phyloP scores from a whole-genome alignment of 2,113 vertebrate genomes.

The Gobius niger region DNA sequence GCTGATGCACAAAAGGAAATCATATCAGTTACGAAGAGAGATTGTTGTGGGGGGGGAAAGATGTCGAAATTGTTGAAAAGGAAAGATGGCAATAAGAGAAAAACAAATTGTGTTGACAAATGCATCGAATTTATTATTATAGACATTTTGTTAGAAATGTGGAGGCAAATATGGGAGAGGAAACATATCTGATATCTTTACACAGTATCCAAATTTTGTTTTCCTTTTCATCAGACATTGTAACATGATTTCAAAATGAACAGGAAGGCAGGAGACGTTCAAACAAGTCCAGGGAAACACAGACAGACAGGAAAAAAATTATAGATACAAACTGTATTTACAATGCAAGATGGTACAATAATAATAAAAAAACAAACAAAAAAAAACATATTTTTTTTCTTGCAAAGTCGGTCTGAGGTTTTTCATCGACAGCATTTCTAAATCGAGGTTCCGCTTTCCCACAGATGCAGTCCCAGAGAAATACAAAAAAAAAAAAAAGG shows the following conservation, averaged over 20 bases:
- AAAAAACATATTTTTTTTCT: slow-evolving; percentile 54
- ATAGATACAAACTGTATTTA: slow-evolving; percentile 69
- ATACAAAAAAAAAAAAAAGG: slow-evolving; percentile 47
- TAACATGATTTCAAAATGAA: slow-evolving; percentile 14
- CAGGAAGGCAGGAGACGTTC: slow-evolving; percentile 47
- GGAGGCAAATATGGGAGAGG: slow-evolving; percentile 9
- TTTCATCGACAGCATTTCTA: slow-evolving; percentile 24
- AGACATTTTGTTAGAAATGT: slow-evolving; percentile 34
- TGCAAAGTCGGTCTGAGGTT: slow-evolving; percentile 62
- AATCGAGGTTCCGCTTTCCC: slow-evolving; percentile 33
- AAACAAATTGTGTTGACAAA: slow-evolving; percentile 42
- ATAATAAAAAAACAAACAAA: slow-evolving; percentile 48
- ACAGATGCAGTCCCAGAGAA: slow-evolving; percentile 50
- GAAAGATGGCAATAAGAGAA: background rate
- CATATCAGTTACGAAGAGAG: slow-evolving; percentile 18
- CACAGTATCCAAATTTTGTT: slow-evolving; percentile 18
- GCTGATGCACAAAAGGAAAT: slow-evolving; percentile 32
- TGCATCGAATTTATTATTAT: slow-evolving; percentile 58
- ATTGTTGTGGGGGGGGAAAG: background rate
- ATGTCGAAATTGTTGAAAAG: background rate
- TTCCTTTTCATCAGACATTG: slow-evolving; percentile 26
- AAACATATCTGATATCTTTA: slow-evolving; percentile 42
- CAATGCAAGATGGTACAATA: slow-evolving; percentile 68
- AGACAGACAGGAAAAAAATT: slow-evolving; percentile 33
- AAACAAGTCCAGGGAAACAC: slow-evolving; percentile 48